Conservation (phyloP, 2,888 invertebrate genomes). For the Tipula unca region DNA sequence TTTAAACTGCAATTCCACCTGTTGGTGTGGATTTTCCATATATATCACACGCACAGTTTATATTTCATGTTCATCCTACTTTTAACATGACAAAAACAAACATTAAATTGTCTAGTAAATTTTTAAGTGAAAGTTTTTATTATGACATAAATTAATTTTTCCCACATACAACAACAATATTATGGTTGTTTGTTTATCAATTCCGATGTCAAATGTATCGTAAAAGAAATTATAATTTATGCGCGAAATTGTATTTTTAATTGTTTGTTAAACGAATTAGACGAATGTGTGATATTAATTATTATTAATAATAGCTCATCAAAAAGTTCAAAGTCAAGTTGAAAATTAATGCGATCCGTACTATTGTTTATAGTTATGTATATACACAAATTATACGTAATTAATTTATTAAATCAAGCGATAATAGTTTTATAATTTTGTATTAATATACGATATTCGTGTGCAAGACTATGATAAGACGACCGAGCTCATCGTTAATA, state of each 20-base stretch:
- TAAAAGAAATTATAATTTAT: neutral
- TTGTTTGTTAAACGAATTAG: neutral
- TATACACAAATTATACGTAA: neutral
- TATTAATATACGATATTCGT: too few species aligned
- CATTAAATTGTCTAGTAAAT: neutral
- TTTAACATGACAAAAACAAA: neutral
- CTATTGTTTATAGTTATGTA: neutral
- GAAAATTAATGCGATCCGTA: neutral
- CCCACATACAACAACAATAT: neutral
- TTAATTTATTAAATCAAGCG: neutral
- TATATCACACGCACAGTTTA: neutral
- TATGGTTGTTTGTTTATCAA: neutral
- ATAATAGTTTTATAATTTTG: neutral
- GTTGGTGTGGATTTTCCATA: neutral
- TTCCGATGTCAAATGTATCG: neutral
- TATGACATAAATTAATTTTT: neutral
- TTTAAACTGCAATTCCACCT: too few species aligned
- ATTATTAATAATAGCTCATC: too few species aligned
- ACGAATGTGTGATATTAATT: too few species aligned
- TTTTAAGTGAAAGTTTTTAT: neutral
- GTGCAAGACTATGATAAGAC: neutral
- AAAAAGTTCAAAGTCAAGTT: neutral
- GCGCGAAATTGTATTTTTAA: neutral
- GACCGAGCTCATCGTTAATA: neutral
- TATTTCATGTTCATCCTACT: neutral